Base-by-base conservation (phyloP, 2,888 invertebrate genomes). In the Lordiphosa fenestrarum region DNA sequence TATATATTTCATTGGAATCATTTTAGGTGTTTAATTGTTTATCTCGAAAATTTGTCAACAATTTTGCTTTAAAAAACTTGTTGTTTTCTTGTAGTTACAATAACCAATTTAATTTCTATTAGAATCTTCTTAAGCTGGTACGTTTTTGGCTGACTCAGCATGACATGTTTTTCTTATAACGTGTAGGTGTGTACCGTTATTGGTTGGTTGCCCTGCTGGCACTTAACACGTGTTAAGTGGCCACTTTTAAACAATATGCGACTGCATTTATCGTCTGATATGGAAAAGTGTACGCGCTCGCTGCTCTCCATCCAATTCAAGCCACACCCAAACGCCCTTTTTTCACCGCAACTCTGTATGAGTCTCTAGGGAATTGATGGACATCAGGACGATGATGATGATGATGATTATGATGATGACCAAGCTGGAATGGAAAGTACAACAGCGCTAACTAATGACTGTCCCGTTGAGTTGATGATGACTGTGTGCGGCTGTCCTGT, bases 391-490 rank as follows among this genome's bases (percentile, higher is more conserved):
- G 47, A 37, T 38, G 36, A 25, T 6, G 47, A 37, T 38, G 36
- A 37, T 15, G 30, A 49, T 6, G 47, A 37, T 38, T 33, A 37
- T 15, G 30, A 49, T 41, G 49, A 42, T 41, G 49, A 42, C 49
- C 35, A 35, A 10, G 39, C n/a, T n/a, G 3, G 5, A 38, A 37
- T 33, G 6, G 41, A 37, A 10, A 19, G 21, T 37, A 49, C 23
- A 53, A 50, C 35, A 37, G 15, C 52, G 42, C 37, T 52, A 66
- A 61, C 56, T 44, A 66, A 66, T 66, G 67, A 46, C 52, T 66
- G 61, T 56, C 55, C 51, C 56, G 49, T 61, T 52, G 49, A 66
- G 66, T 56, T 52, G 61, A 66, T 80, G 80, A 82, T 77, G 77
- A 77, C 80, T 71, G 52, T 63, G 61, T 70, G 41, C 35, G 46